Evolutionary conservation across 2,113 vertebrate genomes (phyloP), one percentile per base, ranked within the genome.

Genomic region (Caranx ignobilis): DNA sequence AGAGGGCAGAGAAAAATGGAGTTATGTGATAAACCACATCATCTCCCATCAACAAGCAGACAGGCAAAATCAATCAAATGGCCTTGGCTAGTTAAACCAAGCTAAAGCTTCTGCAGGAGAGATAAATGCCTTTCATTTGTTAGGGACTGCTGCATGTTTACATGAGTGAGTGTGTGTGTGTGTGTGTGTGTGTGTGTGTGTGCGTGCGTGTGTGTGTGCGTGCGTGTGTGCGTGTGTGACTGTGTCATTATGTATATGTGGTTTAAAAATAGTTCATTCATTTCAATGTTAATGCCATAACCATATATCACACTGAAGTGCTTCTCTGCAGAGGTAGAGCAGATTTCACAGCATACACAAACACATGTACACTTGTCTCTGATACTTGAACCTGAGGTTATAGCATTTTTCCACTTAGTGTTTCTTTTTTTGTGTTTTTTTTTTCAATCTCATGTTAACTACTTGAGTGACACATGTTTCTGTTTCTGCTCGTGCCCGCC

Each of bases 291-390:
- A 82, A 87, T 77, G 77, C 37, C 75, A 87, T 68, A 50, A 75
- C 55, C 71, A 83, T 91, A 83, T 26, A 84, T 87, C 88, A 82
- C 41, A 54, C 3, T 54, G 18, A 75, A 76, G 64, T 37, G 74
- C 56, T 77, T 65, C 15, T 50, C 35, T 70, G n/a, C 12, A 9
- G 55, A 63, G 9, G 18, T 63, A 69, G 75, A 70, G 47, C 6
- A 73, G 32, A 47, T 79, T 66, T 73, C 43, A 81, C 71, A 68
- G 19, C 21, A n/a, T 13, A 9, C 21, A 41, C 43, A 63, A 19
- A 76, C 26, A 54, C 26, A 7, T 10, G 7, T 41, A 41, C 39
- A 10, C 39, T 54, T 62, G 10, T 5, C 31, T 71, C 48, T 69
- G 9, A 16, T 57, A 21, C 2, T 54, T 47, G 3, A 37, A 31